phyloP scores from a whole-genome alignment of 2,888 invertebrate species.

The Diaphora mendica region DNA sequence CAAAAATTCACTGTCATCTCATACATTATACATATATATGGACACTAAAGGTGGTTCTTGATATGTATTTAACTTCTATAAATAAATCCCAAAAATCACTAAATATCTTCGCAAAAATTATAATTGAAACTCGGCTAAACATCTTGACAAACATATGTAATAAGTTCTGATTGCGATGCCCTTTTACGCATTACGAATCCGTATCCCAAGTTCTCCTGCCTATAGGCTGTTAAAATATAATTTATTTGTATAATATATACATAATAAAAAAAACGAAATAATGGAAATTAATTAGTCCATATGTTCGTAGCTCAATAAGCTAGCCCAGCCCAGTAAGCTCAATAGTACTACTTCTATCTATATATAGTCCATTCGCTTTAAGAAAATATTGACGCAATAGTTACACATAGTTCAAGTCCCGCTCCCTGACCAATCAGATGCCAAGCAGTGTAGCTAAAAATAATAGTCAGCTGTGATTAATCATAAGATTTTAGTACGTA shows the following conservation, averaged over 20 bases:
- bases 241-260: no score
- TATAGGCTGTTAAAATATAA: neutral
- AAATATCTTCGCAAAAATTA: neutral
- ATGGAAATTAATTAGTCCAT: no score
- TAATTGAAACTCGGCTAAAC: neutral
- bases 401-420: neutral
- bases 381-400: neutral
- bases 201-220: neutral
- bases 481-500: no score
- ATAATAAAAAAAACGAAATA: no score
- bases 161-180: neutral
- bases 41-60: neutral
- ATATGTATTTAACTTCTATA: no score
- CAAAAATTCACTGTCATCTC: neutral
- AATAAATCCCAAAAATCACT: neutral
- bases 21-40: neutral
- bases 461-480: no score
- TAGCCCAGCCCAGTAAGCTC: no score
- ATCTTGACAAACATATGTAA: neutral
- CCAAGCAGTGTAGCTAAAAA: no score
- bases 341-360: no score
- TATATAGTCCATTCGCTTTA: neutral
- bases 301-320: no score
- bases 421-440: neutral
- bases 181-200: no score